Conservation (phyloP, 2,113 vertebrate species). For the Leiothrix lutea region DNA sequence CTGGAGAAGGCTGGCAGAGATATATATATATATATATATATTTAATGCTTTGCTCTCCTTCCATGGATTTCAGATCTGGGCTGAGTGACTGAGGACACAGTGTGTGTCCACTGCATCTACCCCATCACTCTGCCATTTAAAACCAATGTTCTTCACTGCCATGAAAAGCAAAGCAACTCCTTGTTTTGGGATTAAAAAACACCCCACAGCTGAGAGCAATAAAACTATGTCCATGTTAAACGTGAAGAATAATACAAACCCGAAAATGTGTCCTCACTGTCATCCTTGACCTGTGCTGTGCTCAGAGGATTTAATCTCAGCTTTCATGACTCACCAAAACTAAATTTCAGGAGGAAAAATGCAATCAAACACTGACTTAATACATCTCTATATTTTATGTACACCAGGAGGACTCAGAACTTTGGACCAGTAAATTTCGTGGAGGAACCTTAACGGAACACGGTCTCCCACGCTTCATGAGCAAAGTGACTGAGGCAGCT, state of each 20-base stretch:
- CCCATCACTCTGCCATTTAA: neutral
- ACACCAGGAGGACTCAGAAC: neutral
- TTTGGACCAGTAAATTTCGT: neutral
- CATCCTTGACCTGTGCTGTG: neutral
- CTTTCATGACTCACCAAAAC: neutral
- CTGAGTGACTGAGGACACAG: neutral
- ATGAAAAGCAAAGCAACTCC: neutral
- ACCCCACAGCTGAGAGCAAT: neutral
- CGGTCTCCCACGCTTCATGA: fast-evolving
- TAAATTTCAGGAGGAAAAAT: neutral
- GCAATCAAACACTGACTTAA: neutral
- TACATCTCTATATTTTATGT: neutral
- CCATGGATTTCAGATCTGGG: neutral
- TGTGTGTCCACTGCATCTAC: neutral
- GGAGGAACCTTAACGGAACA: neutral
- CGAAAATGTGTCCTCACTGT: neutral
- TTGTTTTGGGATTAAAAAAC: neutral
- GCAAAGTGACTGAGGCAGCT: neutral
- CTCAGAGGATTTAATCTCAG: neutral
- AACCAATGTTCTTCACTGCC: neutral
- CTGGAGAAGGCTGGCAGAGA: neutral
- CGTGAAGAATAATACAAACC: neutral
- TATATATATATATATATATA: too few species aligned
- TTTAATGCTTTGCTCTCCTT: neutral
- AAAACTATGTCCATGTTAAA: neutral